A percentile compares a stretch with the other conserved stretches of the same genome.
These are phyloP conservation scores for Saturnia japonica DNA, from an alignment of 2,888 invertebrate genomes.

Conservation along the genomic window DNA sequence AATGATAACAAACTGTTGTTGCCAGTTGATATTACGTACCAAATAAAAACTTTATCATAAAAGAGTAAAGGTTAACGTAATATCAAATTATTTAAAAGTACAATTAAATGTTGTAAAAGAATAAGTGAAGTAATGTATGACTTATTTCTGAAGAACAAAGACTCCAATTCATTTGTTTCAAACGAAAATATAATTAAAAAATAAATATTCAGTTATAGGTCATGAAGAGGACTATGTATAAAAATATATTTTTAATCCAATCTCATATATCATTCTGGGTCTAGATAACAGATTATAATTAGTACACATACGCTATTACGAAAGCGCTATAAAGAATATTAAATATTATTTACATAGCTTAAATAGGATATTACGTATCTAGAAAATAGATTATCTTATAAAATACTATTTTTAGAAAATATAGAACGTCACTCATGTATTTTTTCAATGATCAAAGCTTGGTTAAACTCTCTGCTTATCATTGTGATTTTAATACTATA, in stretches of 20 bases:
- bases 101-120: slow-evolving; percentile 18
- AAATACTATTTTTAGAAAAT: background rate
- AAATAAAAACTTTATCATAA: slow-evolving; percentile 74
- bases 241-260: slow-evolving; percentile 4
- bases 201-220: slow-evolving; percentile 16
- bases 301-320: background rate
- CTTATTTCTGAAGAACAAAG: slow-evolving; percentile 11
- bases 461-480: too few relatives aligned
- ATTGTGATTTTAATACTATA: too few relatives aligned
- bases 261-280: slow-evolving; percentile 22
- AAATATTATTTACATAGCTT: background rate
- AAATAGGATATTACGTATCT: background rate
- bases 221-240: slow-evolving; percentile 15
- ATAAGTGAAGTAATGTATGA: slow-evolving; percentile 29
- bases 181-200: background rate
- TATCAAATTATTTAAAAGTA: slow-evolving; percentile 62
- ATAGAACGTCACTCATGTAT: background rate
- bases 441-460: too few relatives aligned
- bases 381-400: background rate
- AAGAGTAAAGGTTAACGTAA: slow-evolving; percentile 78
- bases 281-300: slow-evolving; percentile 28
- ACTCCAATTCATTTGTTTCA: background rate
- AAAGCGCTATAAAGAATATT: background rate
- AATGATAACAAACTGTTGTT: slow-evolving; percentile 71
- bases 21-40: slow-evolving; percentile 65